Evolutionary conservation across 2,888 invertebrate species (phyloP).

Genomic region (Apoda limacodes): DNA sequence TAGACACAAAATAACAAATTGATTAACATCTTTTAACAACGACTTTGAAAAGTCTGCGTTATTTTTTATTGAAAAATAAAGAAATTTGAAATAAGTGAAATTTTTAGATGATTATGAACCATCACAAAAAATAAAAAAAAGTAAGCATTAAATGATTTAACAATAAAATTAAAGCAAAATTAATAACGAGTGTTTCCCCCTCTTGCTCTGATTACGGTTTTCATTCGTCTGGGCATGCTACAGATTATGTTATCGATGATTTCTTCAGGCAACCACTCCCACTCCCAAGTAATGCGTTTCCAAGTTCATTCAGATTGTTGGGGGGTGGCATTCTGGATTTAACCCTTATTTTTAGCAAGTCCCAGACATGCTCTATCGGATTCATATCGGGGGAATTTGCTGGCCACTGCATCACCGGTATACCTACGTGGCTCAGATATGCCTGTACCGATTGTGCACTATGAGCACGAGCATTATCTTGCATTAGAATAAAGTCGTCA

Average conservation of each 20-base stretch:
- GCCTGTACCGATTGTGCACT: not conserved
- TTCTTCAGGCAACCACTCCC: slow-evolving; percentile 81
- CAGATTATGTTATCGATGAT: slow-evolving; percentile 92
- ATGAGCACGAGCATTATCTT: slow-evolving; percentile 5
- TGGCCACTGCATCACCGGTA: slow-evolving; percentile 1
- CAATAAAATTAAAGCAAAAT: not conserved
- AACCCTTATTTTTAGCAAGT: slow-evolving; percentile 1
- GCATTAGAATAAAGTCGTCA: slow-evolving; percentile 6
- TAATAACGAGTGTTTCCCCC: slow-evolving; percentile 2
- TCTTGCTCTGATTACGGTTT: not conserved
- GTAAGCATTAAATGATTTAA: not conserved
- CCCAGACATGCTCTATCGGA: slow-evolving; percentile 3
- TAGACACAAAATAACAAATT: not conserved
- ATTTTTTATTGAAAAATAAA: not conserved
- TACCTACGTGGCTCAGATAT: not conserved
- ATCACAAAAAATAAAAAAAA: not conserved
- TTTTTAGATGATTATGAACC: not conserved
- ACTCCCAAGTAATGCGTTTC: slow-evolving; percentile 3
- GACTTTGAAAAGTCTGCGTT: not conserved
- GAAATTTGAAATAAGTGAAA: not conserved
- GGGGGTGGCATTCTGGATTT: slow-evolving; percentile 3
- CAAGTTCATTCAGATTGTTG: not conserved
- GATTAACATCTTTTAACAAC: not conserved
- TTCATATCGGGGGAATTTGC: slow-evolving; percentile 2
- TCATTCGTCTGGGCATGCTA: slow-evolving; percentile 73